Evolutionary conservation across 2,888 invertebrate species (phyloP).

Genomic region (Erebia ligea): DNA sequence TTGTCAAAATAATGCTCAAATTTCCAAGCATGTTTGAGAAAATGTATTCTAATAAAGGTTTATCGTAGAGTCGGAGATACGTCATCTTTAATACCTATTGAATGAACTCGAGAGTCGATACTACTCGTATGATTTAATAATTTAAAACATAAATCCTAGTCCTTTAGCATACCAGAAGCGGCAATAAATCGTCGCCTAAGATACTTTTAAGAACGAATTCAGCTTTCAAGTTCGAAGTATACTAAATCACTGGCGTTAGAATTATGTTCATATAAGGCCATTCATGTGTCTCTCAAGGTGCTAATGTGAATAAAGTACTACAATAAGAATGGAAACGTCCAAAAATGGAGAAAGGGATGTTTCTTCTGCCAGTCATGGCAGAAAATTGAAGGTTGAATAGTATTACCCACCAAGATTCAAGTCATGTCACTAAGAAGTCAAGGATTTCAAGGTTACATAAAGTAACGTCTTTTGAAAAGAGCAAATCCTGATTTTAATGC

Average conservation of each 20-base stretch:
- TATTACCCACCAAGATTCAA: neutral
- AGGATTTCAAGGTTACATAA: neutral
- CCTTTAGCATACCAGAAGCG: slow-evolving; percentile 39
- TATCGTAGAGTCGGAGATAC: too few species aligned
- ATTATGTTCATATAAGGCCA: slow-evolving; percentile 45
- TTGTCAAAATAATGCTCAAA: too few species aligned
- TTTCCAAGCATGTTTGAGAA: too few species aligned
- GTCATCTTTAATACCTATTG: slow-evolving; percentile 2
- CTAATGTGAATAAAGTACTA: slow-evolving; percentile 33
- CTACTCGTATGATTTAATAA: slow-evolving; percentile 28
- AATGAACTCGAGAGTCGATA: slow-evolving; percentile 11
- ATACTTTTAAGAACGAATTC: slow-evolving; percentile 46
- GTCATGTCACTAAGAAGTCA: neutral
- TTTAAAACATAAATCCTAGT: slow-evolving; percentile 39
- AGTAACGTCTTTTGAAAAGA: neutral
- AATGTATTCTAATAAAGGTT: too few species aligned
- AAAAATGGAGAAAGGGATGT: slow-evolving; percentile 14
- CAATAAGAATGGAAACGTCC: slow-evolving; percentile 42
- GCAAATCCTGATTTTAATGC: too few species aligned
- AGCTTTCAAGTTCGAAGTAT: slow-evolving; percentile 43
- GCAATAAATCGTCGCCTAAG: slow-evolving; percentile 44
- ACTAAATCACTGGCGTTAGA: slow-evolving; percentile 39
- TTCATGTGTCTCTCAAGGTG: slow-evolving; percentile 53
- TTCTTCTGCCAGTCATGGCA: neutral
- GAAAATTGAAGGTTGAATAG: neutral